Evolutionary conservation across 1,140 invertebrate genomes (phyloP).

Genomic region (Penaeus indicus): DNA sequence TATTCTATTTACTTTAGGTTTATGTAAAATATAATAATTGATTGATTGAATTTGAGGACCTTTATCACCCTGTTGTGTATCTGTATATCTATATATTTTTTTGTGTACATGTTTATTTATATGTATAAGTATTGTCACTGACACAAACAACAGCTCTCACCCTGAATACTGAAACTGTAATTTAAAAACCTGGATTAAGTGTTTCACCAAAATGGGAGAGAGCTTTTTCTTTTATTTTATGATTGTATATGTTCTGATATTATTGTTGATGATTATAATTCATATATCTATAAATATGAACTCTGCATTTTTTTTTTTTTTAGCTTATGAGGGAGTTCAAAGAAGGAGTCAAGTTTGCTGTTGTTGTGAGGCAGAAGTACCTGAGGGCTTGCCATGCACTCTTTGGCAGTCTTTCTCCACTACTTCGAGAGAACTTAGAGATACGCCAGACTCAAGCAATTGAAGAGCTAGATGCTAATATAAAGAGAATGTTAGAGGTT

Average conservation of each 20-base stretch:
- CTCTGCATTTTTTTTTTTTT: conserved; percentile 65
- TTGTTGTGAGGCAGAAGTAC: conserved; percentile 82
- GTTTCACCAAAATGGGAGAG: no score
- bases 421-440: conserved; percentile 72
- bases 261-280: not conserved
- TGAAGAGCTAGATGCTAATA: conserved; percentile 81
- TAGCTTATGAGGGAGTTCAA: conserved; percentile 89
- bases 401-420: conserved; percentile 74
- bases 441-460: conserved; percentile 73
- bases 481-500: conserved; percentile 80
- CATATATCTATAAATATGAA: not conserved
- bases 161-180: no score
- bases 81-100: conserved; percentile 16
- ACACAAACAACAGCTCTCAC: not conserved
- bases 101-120: not conserved
- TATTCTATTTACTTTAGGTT: conserved; percentile 7
- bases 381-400: conserved; percentile 78
- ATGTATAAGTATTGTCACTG: not conserved
- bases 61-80: conserved; percentile 1
- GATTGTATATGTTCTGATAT: not conserved
- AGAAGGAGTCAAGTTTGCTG: conserved; percentile 84
- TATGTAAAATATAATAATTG: not conserved
- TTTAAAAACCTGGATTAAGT: no score
- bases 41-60: no score
- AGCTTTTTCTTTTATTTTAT: no score